Percentiles rank a stretch among this genome's conserved stretches.
These are phyloP conservation scores for Orthonychiurus folsomi DNA, from an alignment of 2,888 invertebrate species.

Conservation along the genomic window DNA sequence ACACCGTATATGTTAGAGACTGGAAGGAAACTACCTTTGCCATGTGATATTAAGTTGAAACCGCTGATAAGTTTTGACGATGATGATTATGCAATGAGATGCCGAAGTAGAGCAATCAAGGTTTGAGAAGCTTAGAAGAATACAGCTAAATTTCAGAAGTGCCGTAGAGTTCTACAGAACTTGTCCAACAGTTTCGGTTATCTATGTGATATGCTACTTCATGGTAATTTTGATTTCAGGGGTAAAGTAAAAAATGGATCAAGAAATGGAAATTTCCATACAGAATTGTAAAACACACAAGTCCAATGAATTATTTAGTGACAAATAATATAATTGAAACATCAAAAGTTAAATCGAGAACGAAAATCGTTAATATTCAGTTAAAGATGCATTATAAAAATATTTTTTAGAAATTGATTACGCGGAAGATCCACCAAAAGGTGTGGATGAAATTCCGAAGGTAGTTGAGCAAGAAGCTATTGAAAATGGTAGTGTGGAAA, in stretches of 20 bases:
- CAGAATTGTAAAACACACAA: background rate
- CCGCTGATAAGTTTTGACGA: background rate
- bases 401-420: too few species aligned
- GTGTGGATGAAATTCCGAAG: too few species aligned
- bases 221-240: background rate
- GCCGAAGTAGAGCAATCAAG: background rate
- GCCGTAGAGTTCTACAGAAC: background rate
- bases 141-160: background rate
- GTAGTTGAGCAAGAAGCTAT: too few species aligned
- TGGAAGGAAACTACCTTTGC: constrained; percentile 4
- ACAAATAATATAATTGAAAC: background rate
- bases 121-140: background rate
- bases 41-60: background rate
- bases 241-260: background rate
- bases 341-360: background rate
- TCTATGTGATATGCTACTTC: background rate
- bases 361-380: constrained; percentile 1
- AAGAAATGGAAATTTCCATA: background rate
- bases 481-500: too few species aligned
- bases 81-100: background rate
- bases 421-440: too few species aligned
- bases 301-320: background rate
- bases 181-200: background rate
- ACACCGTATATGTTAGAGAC: background rate
- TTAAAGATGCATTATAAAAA: background rate